These are phyloP conservation scores for Saccopteryx leptura DNA, from an alignment of 2,113 vertebrate genomes.

Conservation along the genomic window DNA sequence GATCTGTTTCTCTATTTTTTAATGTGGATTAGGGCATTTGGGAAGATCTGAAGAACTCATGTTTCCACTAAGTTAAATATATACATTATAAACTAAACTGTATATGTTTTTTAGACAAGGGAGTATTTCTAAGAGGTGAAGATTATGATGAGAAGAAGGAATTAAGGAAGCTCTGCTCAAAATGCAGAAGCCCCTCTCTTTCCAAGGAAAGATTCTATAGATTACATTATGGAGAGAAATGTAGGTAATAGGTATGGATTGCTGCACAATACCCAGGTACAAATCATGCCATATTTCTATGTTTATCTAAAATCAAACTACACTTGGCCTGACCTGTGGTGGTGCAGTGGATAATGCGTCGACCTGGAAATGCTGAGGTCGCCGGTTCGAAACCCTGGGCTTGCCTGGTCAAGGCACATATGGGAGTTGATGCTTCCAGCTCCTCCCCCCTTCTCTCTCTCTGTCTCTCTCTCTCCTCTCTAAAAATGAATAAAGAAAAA, in stretches of 20 bases:
- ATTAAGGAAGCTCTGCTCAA: conserved; percentile 16
- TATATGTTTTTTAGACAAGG: neutral
- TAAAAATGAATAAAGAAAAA: too few relatives aligned
- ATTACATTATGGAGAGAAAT: neutral
- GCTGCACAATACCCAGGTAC: neutral
- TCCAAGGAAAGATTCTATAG: neutral
- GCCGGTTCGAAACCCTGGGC: too few relatives aligned
- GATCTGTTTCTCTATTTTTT: neutral
- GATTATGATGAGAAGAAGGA: neutral
- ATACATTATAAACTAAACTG: neutral
- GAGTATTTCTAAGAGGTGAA: neutral
- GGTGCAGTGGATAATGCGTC: too few relatives aligned
- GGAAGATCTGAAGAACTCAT: neutral
- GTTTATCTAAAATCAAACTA: neutral
- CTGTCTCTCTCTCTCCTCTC: too few relatives aligned
- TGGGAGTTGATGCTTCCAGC: too few relatives aligned
- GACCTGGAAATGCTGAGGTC: too few relatives aligned
- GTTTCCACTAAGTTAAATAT: neutral
- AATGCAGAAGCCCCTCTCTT: neutral
- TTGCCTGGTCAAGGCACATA: too few relatives aligned
- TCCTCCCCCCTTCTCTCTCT: too few relatives aligned
- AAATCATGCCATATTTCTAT: neutral
- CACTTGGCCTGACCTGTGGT: too few relatives aligned
- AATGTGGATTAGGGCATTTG: neutral
- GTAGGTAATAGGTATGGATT: neutral